These are phyloP conservation scores for Plotosus lineatus DNA, from an alignment of 2,113 vertebrate genomes.

Conservation along the genomic window DNA sequence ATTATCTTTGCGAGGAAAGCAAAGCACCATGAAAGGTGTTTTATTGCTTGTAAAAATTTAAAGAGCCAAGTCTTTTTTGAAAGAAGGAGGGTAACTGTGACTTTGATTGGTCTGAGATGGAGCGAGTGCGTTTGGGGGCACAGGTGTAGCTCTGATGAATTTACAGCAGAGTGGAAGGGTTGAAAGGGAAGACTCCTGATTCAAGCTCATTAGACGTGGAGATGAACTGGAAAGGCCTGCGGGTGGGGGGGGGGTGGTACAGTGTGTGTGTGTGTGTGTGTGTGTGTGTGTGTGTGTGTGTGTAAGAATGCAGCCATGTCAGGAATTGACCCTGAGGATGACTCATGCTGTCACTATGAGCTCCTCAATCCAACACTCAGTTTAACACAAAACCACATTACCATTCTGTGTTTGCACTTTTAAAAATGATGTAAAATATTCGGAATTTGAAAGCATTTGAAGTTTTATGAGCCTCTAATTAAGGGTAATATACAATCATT, in stretches of 20 bases:
- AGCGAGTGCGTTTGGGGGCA: conserved; percentile 1
- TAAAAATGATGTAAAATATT: background rate
- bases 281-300: background rate
- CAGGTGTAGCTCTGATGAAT: conserved; percentile 23
- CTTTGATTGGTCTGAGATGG: background rate
- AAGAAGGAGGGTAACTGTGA: background rate
- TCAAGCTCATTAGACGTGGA: background rate
- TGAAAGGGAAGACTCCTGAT: background rate
- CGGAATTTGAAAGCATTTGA: background rate
- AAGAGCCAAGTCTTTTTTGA: conserved; percentile 15
- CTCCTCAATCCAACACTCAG: background rate
- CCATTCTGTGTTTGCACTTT: background rate
- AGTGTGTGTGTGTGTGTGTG: background rate
- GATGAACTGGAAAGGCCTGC: background rate
- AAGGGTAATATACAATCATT: no score
- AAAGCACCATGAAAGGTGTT: background rate
- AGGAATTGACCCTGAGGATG: conserved; percentile 18
- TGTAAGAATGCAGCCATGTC: background rate
- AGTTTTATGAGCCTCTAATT: background rate
- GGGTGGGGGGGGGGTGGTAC: background rate
- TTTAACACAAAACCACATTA: background rate
- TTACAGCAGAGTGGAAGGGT: conserved; percentile 4
- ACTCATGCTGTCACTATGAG: conserved; percentile 17
- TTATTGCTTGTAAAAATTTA: conserved; percentile 16
- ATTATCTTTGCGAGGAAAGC: background rate